A percentile compares a stretch with the other conserved stretches of the same genome.
Conservation (phyloP, 2,888 invertebrate species). For the Digitonthophagus gazella region DNA sequence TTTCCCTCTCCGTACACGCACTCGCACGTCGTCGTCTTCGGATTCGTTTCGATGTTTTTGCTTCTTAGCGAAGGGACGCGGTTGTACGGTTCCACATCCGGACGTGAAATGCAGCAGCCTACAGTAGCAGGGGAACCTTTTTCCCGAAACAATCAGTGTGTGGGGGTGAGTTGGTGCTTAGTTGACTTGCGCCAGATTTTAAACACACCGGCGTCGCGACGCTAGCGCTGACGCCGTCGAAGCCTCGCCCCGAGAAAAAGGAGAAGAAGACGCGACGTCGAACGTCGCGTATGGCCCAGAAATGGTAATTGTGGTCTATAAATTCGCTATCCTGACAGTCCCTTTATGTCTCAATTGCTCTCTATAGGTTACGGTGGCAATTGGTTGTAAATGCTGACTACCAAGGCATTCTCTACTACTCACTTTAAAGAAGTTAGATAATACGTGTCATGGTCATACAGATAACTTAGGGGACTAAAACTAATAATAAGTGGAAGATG, state of each 20-base stretch:
- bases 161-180: slow-evolving; percentile 21
- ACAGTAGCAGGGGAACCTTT: slow-evolving; percentile 17
- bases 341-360: slow-evolving; percentile 10
- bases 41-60: too few relatives aligned
- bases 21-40: slow-evolving; percentile 13
- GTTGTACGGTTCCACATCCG: slow-evolving; percentile 19
- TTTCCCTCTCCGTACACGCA: background rate
- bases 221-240: background rate
- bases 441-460: background rate
- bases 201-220: slow-evolving; percentile 7
- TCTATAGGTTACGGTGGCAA: background rate
- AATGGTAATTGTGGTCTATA: slow-evolving; percentile 10
- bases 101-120: slow-evolving; percentile 24
- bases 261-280: background rate
- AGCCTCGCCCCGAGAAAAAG: background rate
- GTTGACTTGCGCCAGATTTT: slow-evolving; percentile 11
- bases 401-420: background rate
- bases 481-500: background rate
- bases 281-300: background rate
- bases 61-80: too few relatives aligned
- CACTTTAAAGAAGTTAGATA: background rate
- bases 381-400: background rate
- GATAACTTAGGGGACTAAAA: background rate
- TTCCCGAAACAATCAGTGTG: slow-evolving; percentile 27
- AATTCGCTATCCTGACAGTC: slow-evolving; percentile 10